These are phyloP conservation scores for Lomographa bimaculata DNA, from an alignment of 2,888 invertebrate genomes.

Conservation along the genomic window DNA sequence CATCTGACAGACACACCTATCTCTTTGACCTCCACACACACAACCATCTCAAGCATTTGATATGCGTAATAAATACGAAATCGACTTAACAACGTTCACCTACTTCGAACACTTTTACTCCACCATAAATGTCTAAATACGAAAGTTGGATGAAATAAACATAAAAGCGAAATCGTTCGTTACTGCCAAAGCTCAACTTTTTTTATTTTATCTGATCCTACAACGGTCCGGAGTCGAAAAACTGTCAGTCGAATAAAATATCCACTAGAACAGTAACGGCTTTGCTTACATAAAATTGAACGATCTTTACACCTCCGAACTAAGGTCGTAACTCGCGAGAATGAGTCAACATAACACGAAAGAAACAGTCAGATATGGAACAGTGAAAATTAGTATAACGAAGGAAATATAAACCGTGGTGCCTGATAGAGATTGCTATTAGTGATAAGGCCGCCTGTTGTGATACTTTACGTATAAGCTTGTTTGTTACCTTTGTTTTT, in stretches of 20 bases:
- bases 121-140: conserved; percentile 45
- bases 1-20: too few species aligned
- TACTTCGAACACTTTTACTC: conserved; percentile 39
- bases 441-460: too few species aligned
- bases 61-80: conserved; percentile 44
- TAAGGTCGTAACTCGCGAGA: conserved; percentile 16
- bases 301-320: conserved; percentile 73
- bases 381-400: too few species aligned
- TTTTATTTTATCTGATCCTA: conserved; percentile 12
- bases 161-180: conserved; percentile 46
- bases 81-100: conserved; percentile 42
- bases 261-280: conserved; percentile 67
- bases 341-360: too few species aligned
- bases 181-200: conserved; percentile 37
- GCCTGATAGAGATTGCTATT: too few species aligned
- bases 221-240: conserved; percentile 36
- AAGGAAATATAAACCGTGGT: too few species aligned
- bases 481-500: too few species aligned
- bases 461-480: too few species aligned
- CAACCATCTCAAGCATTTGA: conserved; percentile 34
- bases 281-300: conserved; percentile 70
- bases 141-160: conserved; percentile 43
- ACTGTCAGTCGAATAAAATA: conserved; percentile 67
- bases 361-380: too few species aligned
- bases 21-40: conserved; percentile 33